Percentiles rank a stretch among this genome's conserved stretches.
These are phyloP conservation scores for Abrostola triplasia DNA, from an alignment of 2,888 invertebrate species.

Conservation along the genomic window DNA sequence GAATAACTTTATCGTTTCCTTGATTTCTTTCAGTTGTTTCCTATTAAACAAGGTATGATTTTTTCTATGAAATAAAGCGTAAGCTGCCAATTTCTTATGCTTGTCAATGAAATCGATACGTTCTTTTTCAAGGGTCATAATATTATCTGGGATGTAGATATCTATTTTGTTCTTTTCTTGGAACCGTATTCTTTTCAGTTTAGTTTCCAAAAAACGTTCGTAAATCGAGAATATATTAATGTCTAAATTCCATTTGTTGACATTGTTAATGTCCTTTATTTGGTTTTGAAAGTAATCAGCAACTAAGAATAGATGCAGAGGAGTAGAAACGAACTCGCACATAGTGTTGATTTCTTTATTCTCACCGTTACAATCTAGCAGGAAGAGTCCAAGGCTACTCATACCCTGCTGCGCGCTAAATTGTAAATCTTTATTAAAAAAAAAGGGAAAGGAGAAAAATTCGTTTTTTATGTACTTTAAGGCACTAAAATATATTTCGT, in stretches of 20 bases:
- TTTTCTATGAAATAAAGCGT: conserved; percentile 15
- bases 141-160: conserved; percentile 24
- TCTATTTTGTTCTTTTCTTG: conserved; percentile 39
- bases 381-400: background rate
- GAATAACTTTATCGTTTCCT: conserved; percentile 10
- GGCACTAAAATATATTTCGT: background rate
- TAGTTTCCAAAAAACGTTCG: conserved; percentile 34
- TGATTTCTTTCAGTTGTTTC: conserved; percentile 18
- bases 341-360: background rate
- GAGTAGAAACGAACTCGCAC: conserved; percentile 6
- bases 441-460: conserved; percentile 1
- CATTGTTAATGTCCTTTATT: conserved; percentile 10
- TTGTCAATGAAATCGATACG: conserved; percentile 19
- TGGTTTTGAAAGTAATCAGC: conserved; percentile 34
- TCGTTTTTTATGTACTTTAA: background rate
- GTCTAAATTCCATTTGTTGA: conserved; percentile 22
- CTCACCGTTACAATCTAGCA: background rate
- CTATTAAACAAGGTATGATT: conserved; percentile 10
- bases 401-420: background rate
- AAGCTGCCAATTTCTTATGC: conserved; percentile 40
- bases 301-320: conserved; percentile 38
- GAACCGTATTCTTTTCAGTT: conserved; percentile 32
- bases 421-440: background rate
- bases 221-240: conserved; percentile 28
- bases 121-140: conserved; percentile 32